Evolutionary conservation across 2,113 vertebrate species (phyloP), one percentile per base, ranked within the genome.

Genomic region (Porphyrio hochstetteri): DNA sequence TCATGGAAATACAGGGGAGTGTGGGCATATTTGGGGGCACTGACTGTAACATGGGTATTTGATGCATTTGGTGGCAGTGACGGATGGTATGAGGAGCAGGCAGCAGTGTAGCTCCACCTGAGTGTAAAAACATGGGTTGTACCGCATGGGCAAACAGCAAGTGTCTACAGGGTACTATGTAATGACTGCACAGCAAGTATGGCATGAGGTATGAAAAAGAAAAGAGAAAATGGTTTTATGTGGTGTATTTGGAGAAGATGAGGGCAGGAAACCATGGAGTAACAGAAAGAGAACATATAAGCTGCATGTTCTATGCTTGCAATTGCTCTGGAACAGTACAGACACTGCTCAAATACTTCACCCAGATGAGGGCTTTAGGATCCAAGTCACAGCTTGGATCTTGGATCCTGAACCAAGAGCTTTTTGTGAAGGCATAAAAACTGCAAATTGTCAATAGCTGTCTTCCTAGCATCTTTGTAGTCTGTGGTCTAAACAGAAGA

Each of bases 181-280:
- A 13, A 20, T 1, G 29, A 50, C 33, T 3, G 18, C 3, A 38
- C 20, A 71, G 63, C 10, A 33, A 0, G 0, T 6, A 5, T 3
- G 15, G 64, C 42, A 23, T 6, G 2, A 65, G n/a, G 69, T 3
- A 10, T 7, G 27, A 50, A 18, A 89, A 69, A 31, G 14, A 71
- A 56, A 1, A 71, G 40, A 63, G 38, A 68, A 52, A 88, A 56
- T 17, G 13, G 11, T 35, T 17, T 46, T 27, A 8, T 6, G 23
- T 4, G 14, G 27, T 44, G 35, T 57, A 40, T 40, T 64, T 1
- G 2, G 87, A 63, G 70, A 64, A 20, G 28, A 68, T 2, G 8
- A 63, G 42, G 14, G 40, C 9, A 52, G 38, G 52, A 90, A 84
- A 61, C 25, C 5, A 21, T 1, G 2, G 25, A 42, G n/a, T 44